These are phyloP conservation scores for Melitaea cinxia DNA, from an alignment of 1,140 invertebrate species.

Conservation along the genomic window DNA sequence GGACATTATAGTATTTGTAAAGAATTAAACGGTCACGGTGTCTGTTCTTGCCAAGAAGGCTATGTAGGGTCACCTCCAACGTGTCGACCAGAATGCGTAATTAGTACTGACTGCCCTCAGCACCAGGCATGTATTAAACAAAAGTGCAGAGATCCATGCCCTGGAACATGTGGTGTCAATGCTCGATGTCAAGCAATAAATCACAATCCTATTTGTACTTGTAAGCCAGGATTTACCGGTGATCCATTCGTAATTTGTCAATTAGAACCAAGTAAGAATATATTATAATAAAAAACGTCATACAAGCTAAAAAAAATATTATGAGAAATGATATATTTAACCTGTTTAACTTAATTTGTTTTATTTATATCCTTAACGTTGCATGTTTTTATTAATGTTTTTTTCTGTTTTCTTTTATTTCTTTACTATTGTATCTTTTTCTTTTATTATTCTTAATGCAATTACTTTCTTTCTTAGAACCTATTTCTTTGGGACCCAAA, in stretches of 20 bases:
- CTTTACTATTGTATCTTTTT: slow-evolving; percentile 47
- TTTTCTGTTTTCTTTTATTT: slow-evolving; percentile 48
- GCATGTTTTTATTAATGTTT: slow-evolving; percentile 54
- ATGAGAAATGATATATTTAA: slow-evolving; percentile 36
- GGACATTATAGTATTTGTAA: slow-evolving; percentile 91
- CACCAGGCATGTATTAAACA: slow-evolving; percentile 91
- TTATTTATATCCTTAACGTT: slow-evolving; percentile 82
- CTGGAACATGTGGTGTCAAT: slow-evolving; percentile 91
- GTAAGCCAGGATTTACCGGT: slow-evolving; percentile 90
- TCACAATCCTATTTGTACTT: slow-evolving; percentile 92
- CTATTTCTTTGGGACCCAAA: slow-evolving; percentile 76
- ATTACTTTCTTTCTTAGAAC: slow-evolving; percentile 74
- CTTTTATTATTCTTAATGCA: slow-evolving; percentile 57
- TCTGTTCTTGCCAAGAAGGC: slow-evolving; percentile 90
- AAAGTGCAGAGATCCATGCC: slow-evolving; percentile 91
- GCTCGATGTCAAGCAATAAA: slow-evolving; percentile 91
- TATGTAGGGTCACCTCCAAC: slow-evolving; percentile 90
- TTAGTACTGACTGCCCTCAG: slow-evolving; percentile 91
- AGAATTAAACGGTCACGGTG: slow-evolving; percentile 86
- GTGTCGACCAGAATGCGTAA: slow-evolving; percentile 91
- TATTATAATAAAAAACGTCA: slow-evolving; percentile 36
- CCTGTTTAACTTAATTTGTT: slow-evolving; percentile 28
- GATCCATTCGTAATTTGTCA: slow-evolving; percentile 92
- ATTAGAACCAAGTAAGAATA: slow-evolving; percentile 73
- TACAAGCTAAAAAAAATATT: slow-evolving; percentile 45